These are phyloP conservation scores for Hylaea fasciaria DNA, from an alignment of 2,888 invertebrate species.

Conservation along the genomic window DNA sequence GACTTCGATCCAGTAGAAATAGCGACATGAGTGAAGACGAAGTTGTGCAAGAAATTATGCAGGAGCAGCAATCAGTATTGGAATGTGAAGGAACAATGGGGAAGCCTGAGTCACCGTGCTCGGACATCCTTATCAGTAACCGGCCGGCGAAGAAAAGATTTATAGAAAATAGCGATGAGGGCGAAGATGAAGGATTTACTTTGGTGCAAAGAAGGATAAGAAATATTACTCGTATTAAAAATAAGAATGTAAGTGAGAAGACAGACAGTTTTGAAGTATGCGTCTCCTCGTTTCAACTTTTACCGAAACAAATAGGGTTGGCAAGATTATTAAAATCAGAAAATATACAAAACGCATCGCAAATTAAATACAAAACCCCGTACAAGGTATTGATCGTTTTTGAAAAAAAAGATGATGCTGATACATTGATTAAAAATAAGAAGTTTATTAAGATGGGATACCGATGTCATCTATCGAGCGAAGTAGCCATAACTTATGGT, in stretches of 20 bases:
- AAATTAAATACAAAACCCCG: slow-evolving; percentile 1
- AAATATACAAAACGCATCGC: background rate
- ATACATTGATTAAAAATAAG: background rate
- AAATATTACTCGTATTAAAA: background rate
- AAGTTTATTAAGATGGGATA: background rate
- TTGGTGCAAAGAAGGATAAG: background rate
- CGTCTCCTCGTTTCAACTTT: background rate
- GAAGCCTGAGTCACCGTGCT: background rate
- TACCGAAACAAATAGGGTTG: slow-evolving; percentile 13
- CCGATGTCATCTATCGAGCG: background rate
- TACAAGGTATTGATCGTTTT: slow-evolving; percentile 1
- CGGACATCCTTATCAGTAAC: background rate
- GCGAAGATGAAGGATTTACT: background rate
- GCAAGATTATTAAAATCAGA: slow-evolving; percentile 6
- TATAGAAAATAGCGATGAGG: slow-evolving; percentile 1
- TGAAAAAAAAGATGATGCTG: slow-evolving; percentile 7
- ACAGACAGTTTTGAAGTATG: slow-evolving; percentile 1
- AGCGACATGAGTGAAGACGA: slow-evolving; percentile 1
- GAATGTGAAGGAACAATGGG: background rate
- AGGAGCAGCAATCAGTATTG: background rate
- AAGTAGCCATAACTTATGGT: slow-evolving; percentile 2
- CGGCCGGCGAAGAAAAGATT: background rate
- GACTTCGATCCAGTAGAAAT: background rate
- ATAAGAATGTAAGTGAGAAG: background rate
- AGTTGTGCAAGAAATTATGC: background rate